These are phyloP conservation scores for Caenorhabditis macrosperma DNA, from an alignment of 2,888 invertebrate species.

Conservation along the genomic window DNA sequence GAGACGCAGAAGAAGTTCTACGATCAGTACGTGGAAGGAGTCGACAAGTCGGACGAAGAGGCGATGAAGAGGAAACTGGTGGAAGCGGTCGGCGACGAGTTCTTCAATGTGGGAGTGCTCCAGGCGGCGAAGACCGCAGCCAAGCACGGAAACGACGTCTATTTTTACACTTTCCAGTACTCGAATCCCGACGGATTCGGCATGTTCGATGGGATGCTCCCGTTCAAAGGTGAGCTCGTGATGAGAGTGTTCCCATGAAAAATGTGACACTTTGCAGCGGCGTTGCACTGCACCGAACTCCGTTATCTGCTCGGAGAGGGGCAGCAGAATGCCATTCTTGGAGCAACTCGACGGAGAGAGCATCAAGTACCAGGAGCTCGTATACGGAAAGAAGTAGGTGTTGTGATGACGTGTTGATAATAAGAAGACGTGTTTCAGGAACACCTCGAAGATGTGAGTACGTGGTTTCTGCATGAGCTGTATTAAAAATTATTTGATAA, in stretches of 20 bases:
- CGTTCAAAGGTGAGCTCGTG: conserved; percentile 61
- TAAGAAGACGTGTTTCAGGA: background rate
- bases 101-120: too few species aligned
- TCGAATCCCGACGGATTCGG: too few species aligned
- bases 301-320: conserved; percentile 71
- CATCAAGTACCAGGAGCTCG: conserved; percentile 31
- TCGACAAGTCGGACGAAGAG: conserved; percentile 19
- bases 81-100: too few species aligned
- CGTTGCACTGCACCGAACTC: conserved; percentile 68
- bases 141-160: too few species aligned
- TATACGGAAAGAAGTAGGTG: conserved; percentile 29
- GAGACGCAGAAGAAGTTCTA: conserved; percentile 23
- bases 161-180: too few species aligned
- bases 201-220: conserved; percentile 59
- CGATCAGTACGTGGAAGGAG: conserved; percentile 21
- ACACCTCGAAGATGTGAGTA: background rate
- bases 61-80: conserved; percentile 30
- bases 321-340: conserved; percentile 22
- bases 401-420: background rate
- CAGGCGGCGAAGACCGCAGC: too few species aligned
- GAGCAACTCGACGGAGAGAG: conserved; percentile 23
- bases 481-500: background rate
- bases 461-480: background rate
- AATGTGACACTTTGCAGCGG: conserved; percentile 57
- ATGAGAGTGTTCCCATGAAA: too few species aligned